phyloP scores from a whole-genome alignment of 2,797 vertebrate genomes.

The Remorina albescens region DNA sequence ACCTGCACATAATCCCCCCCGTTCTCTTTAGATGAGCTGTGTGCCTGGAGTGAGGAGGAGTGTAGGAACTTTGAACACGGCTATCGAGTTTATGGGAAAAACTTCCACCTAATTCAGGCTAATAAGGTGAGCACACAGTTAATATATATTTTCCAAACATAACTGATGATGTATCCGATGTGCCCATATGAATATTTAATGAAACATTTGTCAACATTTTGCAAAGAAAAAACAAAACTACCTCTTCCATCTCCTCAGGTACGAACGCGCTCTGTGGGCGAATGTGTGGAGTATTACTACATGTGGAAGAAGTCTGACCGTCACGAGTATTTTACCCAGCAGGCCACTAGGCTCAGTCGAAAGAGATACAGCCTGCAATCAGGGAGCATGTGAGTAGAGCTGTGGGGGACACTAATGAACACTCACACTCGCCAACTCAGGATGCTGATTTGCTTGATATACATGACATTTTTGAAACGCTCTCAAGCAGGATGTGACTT shows the following conservation, averaged over 20 bases:
- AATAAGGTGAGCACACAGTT: constrained; percentile 88
- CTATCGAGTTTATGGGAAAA: constrained; percentile 96
- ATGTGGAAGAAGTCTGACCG: constrained; percentile 98
- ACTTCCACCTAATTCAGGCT: constrained; percentile 97
- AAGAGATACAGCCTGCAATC: constrained; percentile 91
- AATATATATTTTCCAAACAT: background rate
- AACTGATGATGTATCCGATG: background rate
- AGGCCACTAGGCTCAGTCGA: constrained; percentile 90
- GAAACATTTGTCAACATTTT: background rate
- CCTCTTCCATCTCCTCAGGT: constrained; percentile 82
- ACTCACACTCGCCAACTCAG: no score
- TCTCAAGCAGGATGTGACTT: background rate
- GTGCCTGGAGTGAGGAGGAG: constrained; percentile 96
- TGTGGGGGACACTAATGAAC: background rate
- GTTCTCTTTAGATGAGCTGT: constrained; percentile 87
- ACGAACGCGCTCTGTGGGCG: constrained; percentile 94
- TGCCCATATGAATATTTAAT: background rate
- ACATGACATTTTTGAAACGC: background rate
- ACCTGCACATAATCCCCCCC: accelerated
- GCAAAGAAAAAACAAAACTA: background rate
- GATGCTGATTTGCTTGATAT: background rate
- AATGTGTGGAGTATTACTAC: constrained; percentile 98
- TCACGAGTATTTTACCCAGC: constrained; percentile 94
- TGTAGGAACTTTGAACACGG: constrained; percentile 94
- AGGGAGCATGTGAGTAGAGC: constrained; percentile 91